A percentile compares a stretch with the other conserved stretches of the same genome.
phyloP scores from a whole-genome alignment of 2,113 vertebrate genomes.

The Ptychochromis oligacanthus region DNA sequence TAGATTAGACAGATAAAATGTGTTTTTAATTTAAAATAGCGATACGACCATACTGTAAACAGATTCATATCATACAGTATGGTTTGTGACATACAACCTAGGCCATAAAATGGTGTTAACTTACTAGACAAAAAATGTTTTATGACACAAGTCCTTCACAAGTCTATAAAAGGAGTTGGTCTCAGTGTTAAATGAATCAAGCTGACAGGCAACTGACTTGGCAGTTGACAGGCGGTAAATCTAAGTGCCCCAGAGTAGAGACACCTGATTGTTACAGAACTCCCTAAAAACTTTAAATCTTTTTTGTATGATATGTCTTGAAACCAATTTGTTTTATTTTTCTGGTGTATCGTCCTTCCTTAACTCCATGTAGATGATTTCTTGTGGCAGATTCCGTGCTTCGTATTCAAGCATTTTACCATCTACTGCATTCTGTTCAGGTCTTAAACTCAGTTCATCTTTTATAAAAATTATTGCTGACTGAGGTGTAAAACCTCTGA shows the following conservation, averaged over 20 bases:
- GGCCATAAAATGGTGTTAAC: constrained; percentile 21
- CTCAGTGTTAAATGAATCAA: constrained; percentile 49
- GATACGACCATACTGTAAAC: background rate
- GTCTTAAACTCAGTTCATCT: constrained; percentile 50
- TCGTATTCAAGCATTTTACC: constrained; percentile 40
- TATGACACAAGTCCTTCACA: constrained; percentile 34
- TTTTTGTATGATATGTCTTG: constrained; percentile 24
- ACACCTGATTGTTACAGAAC: constrained; percentile 37
- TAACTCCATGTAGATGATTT: constrained; percentile 11
- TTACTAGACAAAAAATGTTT: constrained; percentile 30
- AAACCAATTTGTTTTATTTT: constrained; percentile 35
- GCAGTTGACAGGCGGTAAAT: constrained; percentile 41
- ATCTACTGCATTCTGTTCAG: constrained; percentile 27
- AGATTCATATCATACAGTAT: background rate
- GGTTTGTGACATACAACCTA: constrained; percentile 22
- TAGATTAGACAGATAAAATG: background rate
- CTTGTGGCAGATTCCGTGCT: background rate
- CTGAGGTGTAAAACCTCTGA: constrained; percentile 52
- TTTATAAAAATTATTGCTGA: constrained; percentile 67
- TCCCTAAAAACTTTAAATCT: constrained; percentile 43
- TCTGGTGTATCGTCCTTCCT: constrained; percentile 27
- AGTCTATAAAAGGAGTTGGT: constrained; percentile 49
- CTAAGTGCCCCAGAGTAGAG: constrained; percentile 25
- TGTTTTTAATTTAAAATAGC: background rate
- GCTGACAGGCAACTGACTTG: constrained; percentile 27